Conservation (phyloP, 23 tunicate genomes). For the Diplosoma virens region DNA sequence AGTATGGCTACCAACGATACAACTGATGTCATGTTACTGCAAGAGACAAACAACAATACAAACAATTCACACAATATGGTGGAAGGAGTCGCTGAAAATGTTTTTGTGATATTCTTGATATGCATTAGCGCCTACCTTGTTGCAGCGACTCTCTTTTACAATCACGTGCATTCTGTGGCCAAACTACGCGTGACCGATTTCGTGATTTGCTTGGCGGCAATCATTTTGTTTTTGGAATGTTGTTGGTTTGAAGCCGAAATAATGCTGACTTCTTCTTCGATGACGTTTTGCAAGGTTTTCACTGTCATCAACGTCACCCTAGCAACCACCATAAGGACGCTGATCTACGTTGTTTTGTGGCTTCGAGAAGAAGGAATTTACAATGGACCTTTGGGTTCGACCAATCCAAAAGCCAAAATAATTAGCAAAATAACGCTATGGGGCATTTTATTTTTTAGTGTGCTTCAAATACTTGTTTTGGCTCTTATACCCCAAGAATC, state of each 20-base stretch:
- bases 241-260: conserved; percentile 46
- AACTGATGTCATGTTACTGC: too few relatives aligned
- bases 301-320: conserved; percentile 23
- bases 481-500: conserved; percentile 11
- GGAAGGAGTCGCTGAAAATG: conserved; percentile 20
- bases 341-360: conserved; percentile 51
- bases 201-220: conserved; percentile 4
- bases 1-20: too few relatives aligned
- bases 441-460: conserved; percentile 38
- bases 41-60: neutral
- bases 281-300: conserved; percentile 31
- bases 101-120: conserved; percentile 5
- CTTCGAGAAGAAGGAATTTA: conserved; percentile 38
- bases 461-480: conserved; percentile 1
- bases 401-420: neutral
- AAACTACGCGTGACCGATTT: conserved; percentile 1
- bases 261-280: neutral
- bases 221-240: conserved; percentile 18
- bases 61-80: neutral
- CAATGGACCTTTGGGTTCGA: conserved; percentile 15
- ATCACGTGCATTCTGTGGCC: neutral
- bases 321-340: conserved; percentile 28
- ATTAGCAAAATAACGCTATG: conserved; percentile 24
- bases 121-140: conserved; percentile 19
- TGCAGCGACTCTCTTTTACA: neutral